Evolutionary conservation across 2,113 vertebrate species (phyloP), one percentile per base, ranked within the genome.

Genomic region (Illadopsis cleaveri): DNA sequence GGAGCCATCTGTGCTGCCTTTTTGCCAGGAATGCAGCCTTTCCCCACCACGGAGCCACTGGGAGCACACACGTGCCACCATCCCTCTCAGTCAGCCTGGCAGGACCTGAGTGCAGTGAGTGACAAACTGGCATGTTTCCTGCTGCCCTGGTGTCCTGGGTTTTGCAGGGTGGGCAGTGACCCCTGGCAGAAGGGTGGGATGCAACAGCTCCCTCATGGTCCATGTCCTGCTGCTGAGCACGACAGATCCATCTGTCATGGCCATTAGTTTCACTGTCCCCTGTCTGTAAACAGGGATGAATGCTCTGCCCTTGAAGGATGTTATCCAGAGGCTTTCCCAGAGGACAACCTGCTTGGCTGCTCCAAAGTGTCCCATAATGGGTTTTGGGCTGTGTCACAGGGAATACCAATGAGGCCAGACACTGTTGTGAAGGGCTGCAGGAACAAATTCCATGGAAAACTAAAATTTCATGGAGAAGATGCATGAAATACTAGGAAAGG

Each of bases 1-100:
- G 92, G 61, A 94, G 86, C 90, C 92, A 95, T 93, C 86, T 93
- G 94, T 47, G 42, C 50, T 38, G 76, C 66, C n/a, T 79, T 57
- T 44, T 33, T 65, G 85, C 75, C 94, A 95, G 90, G 45, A 79
- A 53, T 0, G 11, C 8, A 9, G 54, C 20, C 31, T 11, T 12
- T 61, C 82, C 58, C 51, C 44, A 25, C 64, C 13, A 0, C 1
- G 14, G n/a, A 82, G 40, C 30, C 77, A 66, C 60, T 12, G 21
- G 82, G 65, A 76, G 65, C 57, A 45, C 58, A 72, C 66, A 4
- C 16, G 77, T 76, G 73, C 82, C 79, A 73, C 80, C 54, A 62
- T 35, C 64, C 38, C 27, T 83, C 40, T 6, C 64, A 13, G 18
- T 13, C 75, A 71, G 69, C 12, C 16, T 30, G 47, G 58, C 69